Evolutionary conservation across 2,797 vertebrate genomes (phyloP), one percentile per base, ranked within the genome.

Genomic region (Sebastiscus albofasciatus): DNA sequence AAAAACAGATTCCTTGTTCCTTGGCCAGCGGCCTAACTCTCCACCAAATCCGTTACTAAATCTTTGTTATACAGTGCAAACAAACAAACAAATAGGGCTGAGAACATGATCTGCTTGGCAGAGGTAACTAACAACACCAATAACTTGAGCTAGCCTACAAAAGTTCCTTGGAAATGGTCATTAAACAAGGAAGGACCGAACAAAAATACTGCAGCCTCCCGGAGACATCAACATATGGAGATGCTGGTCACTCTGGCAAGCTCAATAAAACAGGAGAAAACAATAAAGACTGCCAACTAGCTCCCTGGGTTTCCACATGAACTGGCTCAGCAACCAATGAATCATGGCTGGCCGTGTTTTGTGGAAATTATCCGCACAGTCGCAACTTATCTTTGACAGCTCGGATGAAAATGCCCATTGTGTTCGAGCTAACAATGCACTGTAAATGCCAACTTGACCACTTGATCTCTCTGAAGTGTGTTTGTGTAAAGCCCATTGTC

Each of bases 181-280:
- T 70, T 39, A 61, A 83, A 75, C 82, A 27, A 60, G 27, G 64
- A 72, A n/a, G 22, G 69, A 29, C 65, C 72, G 34, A n/a, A 66
- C 29, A 29, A 69, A 81, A 69, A 58, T 2, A 58, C 42, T 10
- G 66, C 67, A 65, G 77, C 75, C 67, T 89, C 72, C 60, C 11
- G 49, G 69, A 89, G 62, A 87, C 86, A 75, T 16, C 58, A 54
- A 27, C 84, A 80, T 75, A 49, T 67, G 84, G 70, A 82, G 81
- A 83, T 81, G 81, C 54, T 22, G 86, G 85, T 87, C 87, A 68
- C 62, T 79, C 60, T 86, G 81, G 46, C 79, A 56, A 33, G 56
- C 62, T 82, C 67, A 29, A 24, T 79, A 72, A 87, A 92, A 80
- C 73, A 79, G 75, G 55, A 86, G 81, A 86, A 89, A 88, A 89